A percentile compares a stretch with the other conserved stretches of the same genome.
These are phyloP conservation scores for Emesis russula DNA, from an alignment of 2,888 invertebrate species.

Conservation along the genomic window DNA sequence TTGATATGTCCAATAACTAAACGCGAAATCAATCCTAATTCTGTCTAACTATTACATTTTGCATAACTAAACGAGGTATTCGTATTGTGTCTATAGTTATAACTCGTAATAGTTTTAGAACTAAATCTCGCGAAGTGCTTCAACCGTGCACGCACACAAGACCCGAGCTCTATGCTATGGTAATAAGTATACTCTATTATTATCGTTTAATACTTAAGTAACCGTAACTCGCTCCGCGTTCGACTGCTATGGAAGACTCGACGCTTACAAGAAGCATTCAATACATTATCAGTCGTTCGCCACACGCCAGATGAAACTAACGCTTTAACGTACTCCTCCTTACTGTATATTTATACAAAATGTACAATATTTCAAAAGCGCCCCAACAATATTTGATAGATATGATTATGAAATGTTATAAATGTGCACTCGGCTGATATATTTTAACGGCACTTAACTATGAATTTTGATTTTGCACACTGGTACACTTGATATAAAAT, in stretches of 20 bases:
- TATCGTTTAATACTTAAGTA: slow-evolving; percentile 96
- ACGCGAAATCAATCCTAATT: slow-evolving; percentile 94
- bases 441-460: background rate
- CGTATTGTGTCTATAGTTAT: slow-evolving; percentile 94
- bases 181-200: slow-evolving; percentile 95
- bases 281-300: slow-evolving; percentile 94
- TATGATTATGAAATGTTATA: slow-evolving; percentile 58
- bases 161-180: slow-evolving; percentile 93
- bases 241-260: slow-evolving; percentile 96
- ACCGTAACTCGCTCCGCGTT: slow-evolving; percentile 93
- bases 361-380: slow-evolving; percentile 95
- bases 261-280: slow-evolving; percentile 95
- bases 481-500: background rate
- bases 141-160: slow-evolving; percentile 90
- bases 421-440: slow-evolving; percentile 25
- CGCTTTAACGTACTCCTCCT: slow-evolving; percentile 93
- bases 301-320: slow-evolving; percentile 92
- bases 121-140: slow-evolving; percentile 93
- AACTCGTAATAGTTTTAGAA: slow-evolving; percentile 87
- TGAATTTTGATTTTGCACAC: background rate
- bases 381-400: slow-evolving; percentile 89
- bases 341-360: slow-evolving; percentile 95
- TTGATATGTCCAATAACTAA: slow-evolving; percentile 95
- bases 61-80: slow-evolving; percentile 95
- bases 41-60: slow-evolving; percentile 93